A percentile compares a stretch with the other conserved stretches of the same genome.
Evolutionary conservation across 1,140 invertebrate species (phyloP).

Genomic region (Drosophila parabipectinata): DNA sequence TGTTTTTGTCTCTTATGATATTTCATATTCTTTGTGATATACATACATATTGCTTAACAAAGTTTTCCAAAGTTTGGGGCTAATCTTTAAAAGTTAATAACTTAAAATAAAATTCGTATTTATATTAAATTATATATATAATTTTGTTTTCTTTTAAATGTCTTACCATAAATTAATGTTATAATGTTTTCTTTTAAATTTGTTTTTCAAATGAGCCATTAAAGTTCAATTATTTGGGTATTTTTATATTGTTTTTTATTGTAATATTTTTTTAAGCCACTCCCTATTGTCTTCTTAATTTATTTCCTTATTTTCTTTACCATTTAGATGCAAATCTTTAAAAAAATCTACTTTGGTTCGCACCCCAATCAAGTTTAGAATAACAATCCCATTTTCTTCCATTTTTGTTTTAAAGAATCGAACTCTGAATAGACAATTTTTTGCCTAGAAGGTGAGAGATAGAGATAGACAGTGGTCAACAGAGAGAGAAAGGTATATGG

Average conservation of each 20-base stretch:
- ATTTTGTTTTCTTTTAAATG: no score
- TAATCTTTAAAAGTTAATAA: no score
- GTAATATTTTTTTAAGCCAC: not conserved
- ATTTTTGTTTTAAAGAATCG: constrained; percentile 21
- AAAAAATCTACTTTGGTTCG: constrained; percentile 18
- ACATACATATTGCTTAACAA: no score
- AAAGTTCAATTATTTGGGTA: no score
- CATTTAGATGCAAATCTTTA: constrained; percentile 4
- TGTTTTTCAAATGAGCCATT: no score
- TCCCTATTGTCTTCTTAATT: not conserved
- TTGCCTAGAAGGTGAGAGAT: constrained; percentile 2
- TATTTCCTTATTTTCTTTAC: constrained; percentile 2
- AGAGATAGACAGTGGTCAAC: not conserved
- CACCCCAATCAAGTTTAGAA: constrained; percentile 4
- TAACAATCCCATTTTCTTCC: constrained; percentile 23
- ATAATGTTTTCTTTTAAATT: no score
- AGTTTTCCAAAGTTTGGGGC: no score
- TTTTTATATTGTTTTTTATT: not conserved
- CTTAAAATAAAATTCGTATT: no score
- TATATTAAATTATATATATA: no score
- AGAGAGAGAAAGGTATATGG: not conserved
- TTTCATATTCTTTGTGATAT: no score
- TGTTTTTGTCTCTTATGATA: not conserved
- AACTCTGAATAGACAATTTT: constrained; percentile 56
- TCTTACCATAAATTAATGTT: no score